Conservation (phyloP, 2,797 vertebrate species). For the Artibeus jamaicensis region DNA sequence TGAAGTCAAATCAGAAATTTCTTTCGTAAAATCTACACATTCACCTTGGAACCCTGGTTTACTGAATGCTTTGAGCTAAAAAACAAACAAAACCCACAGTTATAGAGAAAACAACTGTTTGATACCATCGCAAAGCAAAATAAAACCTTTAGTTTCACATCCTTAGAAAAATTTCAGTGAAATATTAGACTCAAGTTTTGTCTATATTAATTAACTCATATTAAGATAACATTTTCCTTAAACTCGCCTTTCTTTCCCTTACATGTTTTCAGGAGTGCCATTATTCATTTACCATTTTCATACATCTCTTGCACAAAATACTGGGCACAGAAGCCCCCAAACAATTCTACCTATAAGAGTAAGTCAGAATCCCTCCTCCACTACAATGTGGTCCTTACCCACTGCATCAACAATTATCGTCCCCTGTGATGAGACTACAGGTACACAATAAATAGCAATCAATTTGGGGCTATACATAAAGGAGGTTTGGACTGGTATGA, state of each 20-base stretch:
- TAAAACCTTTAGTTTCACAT: not conserved
- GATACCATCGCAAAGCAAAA: slow-evolving; percentile 60
- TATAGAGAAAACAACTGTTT: slow-evolving; percentile 70
- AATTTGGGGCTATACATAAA: not conserved
- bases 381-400: not conserved
- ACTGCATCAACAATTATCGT: not conserved
- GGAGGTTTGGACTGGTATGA: not conserved
- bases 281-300: slow-evolving; percentile 23
- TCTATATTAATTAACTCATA: not conserved
- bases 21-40: slow-evolving; percentile 84
- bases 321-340: not conserved
- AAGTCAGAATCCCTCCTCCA: not conserved
- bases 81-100: slow-evolving; percentile 64
- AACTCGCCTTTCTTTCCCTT: not conserved
- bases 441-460: not conserved
- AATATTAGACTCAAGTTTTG: not conserved
- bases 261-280: not conserved
- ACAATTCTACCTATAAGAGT: not conserved
- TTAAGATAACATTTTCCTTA: slow-evolving; percentile 1
- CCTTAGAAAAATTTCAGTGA: not conserved
- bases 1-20: slow-evolving; percentile 82
- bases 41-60: slow-evolving; percentile 85
- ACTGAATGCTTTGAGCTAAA: slow-evolving; percentile 88
- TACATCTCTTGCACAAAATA: not conserved
- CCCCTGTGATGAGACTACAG: not conserved